Evolutionary conservation across 2,888 invertebrate species (phyloP), one percentile per base, ranked within the genome.

Genomic region (Coremacera marginata): DNA sequence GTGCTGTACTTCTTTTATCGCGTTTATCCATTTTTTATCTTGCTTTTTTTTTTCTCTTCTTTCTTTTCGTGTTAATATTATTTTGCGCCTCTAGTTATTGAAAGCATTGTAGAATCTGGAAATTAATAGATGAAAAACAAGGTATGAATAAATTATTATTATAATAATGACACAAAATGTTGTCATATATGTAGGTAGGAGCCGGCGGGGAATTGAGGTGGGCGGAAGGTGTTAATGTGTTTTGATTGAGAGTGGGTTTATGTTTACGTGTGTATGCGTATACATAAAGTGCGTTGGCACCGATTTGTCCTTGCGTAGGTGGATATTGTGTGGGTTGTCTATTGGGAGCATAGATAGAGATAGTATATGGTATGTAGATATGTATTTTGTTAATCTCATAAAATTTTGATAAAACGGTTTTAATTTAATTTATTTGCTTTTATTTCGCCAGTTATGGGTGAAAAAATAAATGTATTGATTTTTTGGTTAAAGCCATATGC

Each of bases 81-180:
- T 52, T 74, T 67, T 74, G 55, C 52, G 52, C 55, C 74, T 74
- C 55, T 55, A 31, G 14, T 68, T 74, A 55, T 67, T 52, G 67
- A 73, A 73, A 73, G 63, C 73, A 52, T 73, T 60, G 71, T 37
- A 57, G 57, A 27, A 71, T 71, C 73, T 73, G 63, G 31, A 65
- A 73, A 52, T 71, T 57, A 44, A 60, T 60, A 25, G 57, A 60
- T 60, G 27, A 27, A 60, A 60, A 22, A 22, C 27, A 25, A 25
- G 57, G 22, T 22, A 55, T 60, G 57, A 60, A 60, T 19, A 27
- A 60, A 19, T 11, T 60, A 27, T n/a, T 22, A 19, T n/a, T 22
- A 25, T 2, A 25, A 25, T 60, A 60, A 60, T 14, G 57, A 57
- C 11, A 57, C 11, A 19, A 25, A 60, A 27, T 22, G 57, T 44